These are phyloP conservation scores for Epizoanthus fatuus DNA, from an alignment of 92 coral and sea anemone genomes.

Conservation along the genomic window DNA sequence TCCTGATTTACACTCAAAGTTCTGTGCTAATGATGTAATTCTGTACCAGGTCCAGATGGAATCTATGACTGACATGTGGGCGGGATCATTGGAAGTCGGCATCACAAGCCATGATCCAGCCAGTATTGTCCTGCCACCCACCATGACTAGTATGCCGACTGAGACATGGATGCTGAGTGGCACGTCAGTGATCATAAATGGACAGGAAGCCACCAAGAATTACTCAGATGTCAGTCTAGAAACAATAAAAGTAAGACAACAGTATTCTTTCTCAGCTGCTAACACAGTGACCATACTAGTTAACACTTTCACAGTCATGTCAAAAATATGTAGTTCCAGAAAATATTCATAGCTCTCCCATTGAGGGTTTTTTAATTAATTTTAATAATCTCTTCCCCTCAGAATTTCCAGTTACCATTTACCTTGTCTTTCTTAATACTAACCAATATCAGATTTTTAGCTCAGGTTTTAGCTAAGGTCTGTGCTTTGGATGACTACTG, in stretches of 20 bases:
- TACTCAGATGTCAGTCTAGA: conserved; percentile 77
- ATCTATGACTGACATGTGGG: conserved; percentile 92
- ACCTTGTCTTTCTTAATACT: too few relatives aligned
- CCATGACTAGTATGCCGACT: conserved; percentile 96
- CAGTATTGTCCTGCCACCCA: conserved; percentile 85
- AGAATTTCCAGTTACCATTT: too few relatives aligned
- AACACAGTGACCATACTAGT: neutral
- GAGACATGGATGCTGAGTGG: conserved; percentile 99
- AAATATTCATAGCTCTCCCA: too few relatives aligned
- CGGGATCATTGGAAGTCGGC: conserved; percentile 96
- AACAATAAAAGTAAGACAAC: conserved; percentile 65
- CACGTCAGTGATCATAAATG: conserved; percentile 79
- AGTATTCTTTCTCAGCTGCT: neutral
- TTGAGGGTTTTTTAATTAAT: too few relatives aligned
- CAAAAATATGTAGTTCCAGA: too few relatives aligned
- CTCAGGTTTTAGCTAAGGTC: too few relatives aligned
- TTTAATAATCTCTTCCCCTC: too few relatives aligned
- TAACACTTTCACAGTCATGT: neutral
- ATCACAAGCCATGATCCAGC: conserved; percentile 85
- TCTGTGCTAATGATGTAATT: neutral
- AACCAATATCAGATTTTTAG: too few relatives aligned
- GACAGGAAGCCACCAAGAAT: conserved; percentile 75
- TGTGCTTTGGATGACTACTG: too few relatives aligned
- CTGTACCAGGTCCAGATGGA: conserved; percentile 76
- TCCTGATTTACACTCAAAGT: neutral